These are phyloP conservation scores for Scatophagus argus DNA, from an alignment of 2,113 vertebrate species.

Conservation along the genomic window DNA sequence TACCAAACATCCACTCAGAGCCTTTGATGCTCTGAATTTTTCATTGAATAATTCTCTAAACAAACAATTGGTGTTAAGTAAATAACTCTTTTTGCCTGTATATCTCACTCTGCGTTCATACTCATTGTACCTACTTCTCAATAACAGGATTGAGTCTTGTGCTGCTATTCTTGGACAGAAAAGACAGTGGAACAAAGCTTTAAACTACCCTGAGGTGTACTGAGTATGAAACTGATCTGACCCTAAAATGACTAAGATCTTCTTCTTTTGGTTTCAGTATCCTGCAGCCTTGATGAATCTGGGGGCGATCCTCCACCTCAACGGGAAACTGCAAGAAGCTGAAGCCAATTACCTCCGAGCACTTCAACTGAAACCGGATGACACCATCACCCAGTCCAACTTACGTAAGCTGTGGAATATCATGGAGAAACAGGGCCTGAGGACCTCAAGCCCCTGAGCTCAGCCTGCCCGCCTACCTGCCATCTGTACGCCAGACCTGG, in stretches of 20 bases:
- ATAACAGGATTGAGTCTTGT: background rate
- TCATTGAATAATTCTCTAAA: slow-evolving; percentile 29
- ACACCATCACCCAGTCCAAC: slow-evolving; percentile 98
- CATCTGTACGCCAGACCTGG: slow-evolving; percentile 53
- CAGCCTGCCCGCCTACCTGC: slow-evolving; percentile 20
- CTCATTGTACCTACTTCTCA: background rate
- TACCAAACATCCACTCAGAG: background rate
- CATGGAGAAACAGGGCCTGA: slow-evolving; percentile 99
- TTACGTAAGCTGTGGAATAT: slow-evolving; percentile 99
- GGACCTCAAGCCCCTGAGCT: slow-evolving; percentile 90
- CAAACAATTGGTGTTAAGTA: background rate
- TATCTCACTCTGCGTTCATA: background rate
- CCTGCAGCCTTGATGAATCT: slow-evolving; percentile 98
- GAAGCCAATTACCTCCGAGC: slow-evolving; percentile 97
- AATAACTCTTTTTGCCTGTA: background rate
- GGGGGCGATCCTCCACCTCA: slow-evolving; percentile 98
- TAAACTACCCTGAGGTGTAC: background rate
- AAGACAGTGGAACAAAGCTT: background rate
- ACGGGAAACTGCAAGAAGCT: slow-evolving; percentile 93
- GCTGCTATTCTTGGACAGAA: slow-evolving; percentile 1
- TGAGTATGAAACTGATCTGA: background rate
- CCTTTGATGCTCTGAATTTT: slow-evolving; percentile 20
- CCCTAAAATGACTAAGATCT: slow-evolving; percentile 7
- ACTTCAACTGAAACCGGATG: slow-evolving; percentile 95
- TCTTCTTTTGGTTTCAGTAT: slow-evolving; percentile 84